Percentiles rank a stretch among this genome's conserved stretches.
Conservation (phyloP, 2,888 invertebrate species). For the Drosophila acutilabella region DNA sequence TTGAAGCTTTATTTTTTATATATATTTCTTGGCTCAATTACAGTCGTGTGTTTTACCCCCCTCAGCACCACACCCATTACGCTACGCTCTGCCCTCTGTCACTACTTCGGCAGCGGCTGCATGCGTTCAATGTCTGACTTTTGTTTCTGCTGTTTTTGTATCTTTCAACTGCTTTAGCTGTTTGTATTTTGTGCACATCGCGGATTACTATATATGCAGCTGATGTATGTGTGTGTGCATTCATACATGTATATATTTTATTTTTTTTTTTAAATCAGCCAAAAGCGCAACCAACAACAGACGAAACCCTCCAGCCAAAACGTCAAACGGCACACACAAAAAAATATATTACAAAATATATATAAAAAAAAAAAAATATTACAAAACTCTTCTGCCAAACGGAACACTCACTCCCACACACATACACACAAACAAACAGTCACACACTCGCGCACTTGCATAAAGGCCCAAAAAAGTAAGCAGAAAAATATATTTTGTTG, state of each 20-base stretch:
- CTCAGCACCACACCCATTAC: neutral
- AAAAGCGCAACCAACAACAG: slow-evolving; percentile 52
- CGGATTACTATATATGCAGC: neutral
- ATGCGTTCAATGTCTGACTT: slow-evolving; percentile 49
- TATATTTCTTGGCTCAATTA: neutral
- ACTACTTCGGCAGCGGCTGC: neutral
- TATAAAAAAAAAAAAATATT: slow-evolving; percentile 42
- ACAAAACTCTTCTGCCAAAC: slow-evolving; percentile 49
- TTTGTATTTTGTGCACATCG: slow-evolving; percentile 41
- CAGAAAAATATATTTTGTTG: slow-evolving; percentile 61
- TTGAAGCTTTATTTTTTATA: neutral
- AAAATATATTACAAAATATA: slow-evolving; percentile 38
- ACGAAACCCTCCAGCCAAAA: slow-evolving; percentile 47
- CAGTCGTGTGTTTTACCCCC: neutral
- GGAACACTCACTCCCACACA: slow-evolving; percentile 21
- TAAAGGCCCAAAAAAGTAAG: slow-evolving; percentile 45
- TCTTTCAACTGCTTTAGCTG: slow-evolving; percentile 58
- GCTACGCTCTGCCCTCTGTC: neutral
- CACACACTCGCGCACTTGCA: slow-evolving; percentile 1
- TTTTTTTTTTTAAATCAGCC: slow-evolving; percentile 67
- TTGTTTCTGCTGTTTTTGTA: slow-evolving; percentile 51
- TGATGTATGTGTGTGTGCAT: slow-evolving; percentile 2
- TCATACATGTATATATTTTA: slow-evolving; percentile 48
- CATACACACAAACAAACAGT: slow-evolving; percentile 13
- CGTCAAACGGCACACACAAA: slow-evolving; percentile 58